These are phyloP conservation scores for Lanistes nyassanus DNA, from an alignment of 1,140 invertebrate genomes.

Conservation along the genomic window DNA sequence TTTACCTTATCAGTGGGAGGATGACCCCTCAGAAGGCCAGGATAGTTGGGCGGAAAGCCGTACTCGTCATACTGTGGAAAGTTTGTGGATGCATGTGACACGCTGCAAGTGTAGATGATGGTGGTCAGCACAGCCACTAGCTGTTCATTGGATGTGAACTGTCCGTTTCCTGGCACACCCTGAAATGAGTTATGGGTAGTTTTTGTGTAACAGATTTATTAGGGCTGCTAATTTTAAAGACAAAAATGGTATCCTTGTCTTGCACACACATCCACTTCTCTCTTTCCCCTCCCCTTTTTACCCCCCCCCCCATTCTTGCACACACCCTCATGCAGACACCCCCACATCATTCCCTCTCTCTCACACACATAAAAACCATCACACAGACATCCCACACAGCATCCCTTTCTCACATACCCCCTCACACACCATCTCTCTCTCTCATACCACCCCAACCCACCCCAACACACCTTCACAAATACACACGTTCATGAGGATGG, in stretches of 20 bases:
- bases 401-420: too few species aligned
- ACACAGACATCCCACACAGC: too few species aligned
- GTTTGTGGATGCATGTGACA: slow-evolving; percentile 69
- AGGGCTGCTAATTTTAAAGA: too few species aligned
- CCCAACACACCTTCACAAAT: slow-evolving; percentile 1
- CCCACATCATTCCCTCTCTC: background rate
- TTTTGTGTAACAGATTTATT: too few species aligned
- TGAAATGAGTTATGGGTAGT: slow-evolving; percentile 25
- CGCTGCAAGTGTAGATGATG: slow-evolving; percentile 68
- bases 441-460: too few species aligned
- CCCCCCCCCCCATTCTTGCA: background rate
- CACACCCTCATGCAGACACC: background rate
- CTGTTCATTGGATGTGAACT: slow-evolving; percentile 59
- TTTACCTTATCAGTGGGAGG: slow-evolving; percentile 64
- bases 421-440: too few species aligned
- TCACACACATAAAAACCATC: background rate
- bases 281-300: too few species aligned
- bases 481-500: background rate
- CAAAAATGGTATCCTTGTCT: too few species aligned
- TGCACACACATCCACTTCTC: too few species aligned
- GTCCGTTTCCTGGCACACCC: slow-evolving; percentile 60
- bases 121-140: slow-evolving; percentile 63
- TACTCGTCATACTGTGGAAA: slow-evolving; percentile 67
- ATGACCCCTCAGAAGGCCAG: slow-evolving; percentile 61
- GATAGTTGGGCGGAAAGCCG: slow-evolving; percentile 70